Evolutionary conservation across 2,888 invertebrate genomes (phyloP).

Genomic region (Lampropteryx suffumata): DNA sequence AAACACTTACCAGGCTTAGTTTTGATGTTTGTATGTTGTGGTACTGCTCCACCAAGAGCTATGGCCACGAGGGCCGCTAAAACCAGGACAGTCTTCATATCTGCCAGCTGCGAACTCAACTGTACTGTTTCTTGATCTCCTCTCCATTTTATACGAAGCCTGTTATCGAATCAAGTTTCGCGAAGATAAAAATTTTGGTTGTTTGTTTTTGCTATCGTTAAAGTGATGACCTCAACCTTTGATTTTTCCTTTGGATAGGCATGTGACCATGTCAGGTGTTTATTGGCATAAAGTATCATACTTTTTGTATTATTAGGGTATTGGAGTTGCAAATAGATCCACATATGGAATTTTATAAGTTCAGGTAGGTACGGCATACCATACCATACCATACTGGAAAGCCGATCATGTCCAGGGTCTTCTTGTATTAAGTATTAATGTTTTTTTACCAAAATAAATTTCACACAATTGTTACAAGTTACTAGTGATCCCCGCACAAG

Average conservation of each 20-base stretch:
- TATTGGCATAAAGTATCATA: too few relatives aligned
- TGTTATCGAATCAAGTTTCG: conserved; percentile 16
- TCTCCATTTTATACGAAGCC: conserved; percentile 39
- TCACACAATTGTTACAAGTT: too few relatives aligned
- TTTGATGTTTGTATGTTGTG: conserved; percentile 39
- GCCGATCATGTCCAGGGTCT: too few relatives aligned
- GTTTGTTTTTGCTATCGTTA: conserved; percentile 4
- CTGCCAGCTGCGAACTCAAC: conserved; percentile 57
- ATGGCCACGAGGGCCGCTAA: conserved; percentile 66
- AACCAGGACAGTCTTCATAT: conserved; percentile 76
- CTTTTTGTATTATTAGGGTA: not conserved
- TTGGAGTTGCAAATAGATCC: too few relatives aligned
- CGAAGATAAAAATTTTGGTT: not conserved
- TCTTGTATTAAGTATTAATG: too few relatives aligned
- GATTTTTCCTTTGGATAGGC: conserved; percentile 5
- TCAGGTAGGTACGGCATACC: too few relatives aligned
- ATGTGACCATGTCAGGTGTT: not conserved
- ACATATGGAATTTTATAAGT: too few relatives aligned
- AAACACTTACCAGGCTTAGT: conserved; percentile 44
- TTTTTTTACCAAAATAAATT: too few relatives aligned
- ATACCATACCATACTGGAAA: too few relatives aligned
- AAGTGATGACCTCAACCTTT: conserved; percentile 1
- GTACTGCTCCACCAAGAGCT: conserved; percentile 54
- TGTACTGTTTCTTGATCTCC: conserved; percentile 42
- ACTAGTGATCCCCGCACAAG: too few relatives aligned